Evolutionary conservation across 2,888 invertebrate genomes (phyloP), one percentile per base, ranked within the genome.

Genomic region (Melolontha melolontha): DNA sequence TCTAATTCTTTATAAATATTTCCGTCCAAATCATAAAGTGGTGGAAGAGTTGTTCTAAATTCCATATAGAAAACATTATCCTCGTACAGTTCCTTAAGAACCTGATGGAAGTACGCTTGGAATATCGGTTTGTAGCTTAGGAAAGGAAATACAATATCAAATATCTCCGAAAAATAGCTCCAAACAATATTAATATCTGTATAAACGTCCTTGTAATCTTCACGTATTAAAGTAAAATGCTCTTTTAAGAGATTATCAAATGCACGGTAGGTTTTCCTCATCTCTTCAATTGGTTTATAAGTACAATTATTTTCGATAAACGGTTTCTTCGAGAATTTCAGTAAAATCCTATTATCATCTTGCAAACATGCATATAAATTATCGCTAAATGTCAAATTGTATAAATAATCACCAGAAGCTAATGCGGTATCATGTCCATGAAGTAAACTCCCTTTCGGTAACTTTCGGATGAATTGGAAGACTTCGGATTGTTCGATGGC

Each of bases 371-470:
- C 81, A 72, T 87, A 89, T 1, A 92, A 81, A 76, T 89, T 74
- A 0, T 86, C 85, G 68, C 84, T 84, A 71, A 88, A 89, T 0
- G 91, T 91, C 22, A 91, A 74, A 40, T 88, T 77, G 57, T 89
- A 77, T 0, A 91, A 73, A 70, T 86, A 90, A 64, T 89, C 87
- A 0, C 86, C 83, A 2, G 88, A 88, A n/a, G 87, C 83, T 0
- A 91, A 79, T 0, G 88, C 88, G 67, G 88, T 88, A 71, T 91
- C 90, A 75, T 92, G 92, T 0, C 87, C 83, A 78, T 93, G 93
- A 11, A 93, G 80, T 0, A 89, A 88, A 0, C 87, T 90, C 2
- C 92, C 94, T 82, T 94, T 94, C 0, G 94, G 94, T 86, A 94
- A 86, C 40, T 81, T 81, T 70, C 86, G 84, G 10, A 94, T 87